A percentile compares a stretch with the other conserved stretches of the same genome.
Evolutionary conservation across 2,888 invertebrate species (phyloP).

Genomic region (Acronicta aceris): DNA sequence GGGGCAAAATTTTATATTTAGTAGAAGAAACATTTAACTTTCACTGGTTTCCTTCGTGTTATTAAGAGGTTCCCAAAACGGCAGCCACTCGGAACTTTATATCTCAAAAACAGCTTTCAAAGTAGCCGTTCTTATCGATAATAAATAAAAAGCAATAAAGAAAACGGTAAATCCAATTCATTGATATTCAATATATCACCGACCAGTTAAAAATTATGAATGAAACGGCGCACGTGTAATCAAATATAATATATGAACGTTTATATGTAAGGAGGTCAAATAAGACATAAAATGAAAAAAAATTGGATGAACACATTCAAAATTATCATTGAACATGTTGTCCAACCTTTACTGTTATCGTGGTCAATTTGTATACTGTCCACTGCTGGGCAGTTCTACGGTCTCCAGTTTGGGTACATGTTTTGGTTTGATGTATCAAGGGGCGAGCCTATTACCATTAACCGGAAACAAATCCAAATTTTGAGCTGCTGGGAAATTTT

Average conservation of each 20-base stretch:
- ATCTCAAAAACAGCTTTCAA: background rate
- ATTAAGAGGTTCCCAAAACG: background rate
- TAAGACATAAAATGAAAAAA: conserved; percentile 41
- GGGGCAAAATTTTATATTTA: too few relatives aligned
- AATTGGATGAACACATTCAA: conserved; percentile 34
- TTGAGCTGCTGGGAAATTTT: too few relatives aligned
- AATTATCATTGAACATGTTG: conserved; percentile 34
- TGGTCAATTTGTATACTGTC: too few relatives aligned
- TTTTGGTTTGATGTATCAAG: too few relatives aligned
- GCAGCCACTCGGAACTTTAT: background rate
- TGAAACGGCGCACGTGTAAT: conserved; percentile 39
- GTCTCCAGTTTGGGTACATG: too few relatives aligned
- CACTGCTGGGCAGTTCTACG: too few relatives aligned
- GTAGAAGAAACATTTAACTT: too few relatives aligned
- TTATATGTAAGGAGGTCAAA: conserved; percentile 50
- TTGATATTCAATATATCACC: conserved; percentile 45
- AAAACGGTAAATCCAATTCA: conserved; percentile 39
- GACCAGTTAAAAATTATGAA: conserved; percentile 47
- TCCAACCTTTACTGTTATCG: conserved; percentile 52
- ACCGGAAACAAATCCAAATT: too few relatives aligned
- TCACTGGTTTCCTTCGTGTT: background rate
- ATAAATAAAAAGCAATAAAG: conserved; percentile 21
- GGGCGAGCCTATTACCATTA: too few relatives aligned
- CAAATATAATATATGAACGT: conserved; percentile 37
- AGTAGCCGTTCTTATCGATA: conserved; percentile 4